These are phyloP conservation scores for Hucho hucho DNA, from an alignment of 2,113 vertebrate species.

Conservation along the genomic window DNA sequence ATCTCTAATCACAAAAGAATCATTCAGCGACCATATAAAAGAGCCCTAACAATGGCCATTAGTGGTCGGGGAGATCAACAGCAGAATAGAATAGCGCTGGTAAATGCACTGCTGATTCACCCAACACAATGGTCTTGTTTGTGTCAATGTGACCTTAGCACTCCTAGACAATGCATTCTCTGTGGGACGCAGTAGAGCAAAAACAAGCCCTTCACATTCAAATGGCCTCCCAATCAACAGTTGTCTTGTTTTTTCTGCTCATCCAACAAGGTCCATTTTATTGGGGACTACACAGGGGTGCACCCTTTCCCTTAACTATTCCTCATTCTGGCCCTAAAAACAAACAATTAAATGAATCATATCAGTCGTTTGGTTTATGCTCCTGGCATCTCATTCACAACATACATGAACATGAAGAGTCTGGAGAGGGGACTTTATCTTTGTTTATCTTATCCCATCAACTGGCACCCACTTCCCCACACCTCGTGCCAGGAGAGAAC, in stretches of 20 bases:
- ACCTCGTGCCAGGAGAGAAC: conserved; percentile 40
- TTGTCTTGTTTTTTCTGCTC: conserved; percentile 60
- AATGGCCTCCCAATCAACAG: conserved; percentile 26
- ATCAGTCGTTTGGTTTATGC: conserved; percentile 37
- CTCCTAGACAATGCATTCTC: conserved; percentile 66
- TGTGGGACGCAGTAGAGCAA: conserved; percentile 47
- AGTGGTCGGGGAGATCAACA: conserved; percentile 38
- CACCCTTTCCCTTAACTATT: not conserved
- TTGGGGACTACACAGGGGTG: conserved; percentile 14
- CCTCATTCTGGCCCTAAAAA: not conserved
- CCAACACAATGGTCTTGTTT: conserved; percentile 60
- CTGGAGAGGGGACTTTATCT: conserved; percentile 9
- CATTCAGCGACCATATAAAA: conserved; percentile 36
- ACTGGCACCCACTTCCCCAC: conserved; percentile 63
- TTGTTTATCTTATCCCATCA: conserved; percentile 64
- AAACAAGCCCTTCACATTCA: conserved; percentile 44
- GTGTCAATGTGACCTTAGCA: conserved; percentile 61
- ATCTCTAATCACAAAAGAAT: conserved; percentile 41
- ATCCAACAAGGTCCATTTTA: conserved; percentile 38
- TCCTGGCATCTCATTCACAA: conserved; percentile 5
- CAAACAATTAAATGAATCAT: conserved; percentile 48
- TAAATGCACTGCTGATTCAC: conserved; percentile 24
- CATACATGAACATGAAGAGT: not conserved
- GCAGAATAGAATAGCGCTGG: conserved; percentile 38
- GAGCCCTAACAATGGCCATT: conserved; percentile 54